Evolutionary conservation across 2,888 invertebrate species (phyloP), one percentile per base, ranked within the genome.

Genomic region (Sialis lutaria): DNA sequence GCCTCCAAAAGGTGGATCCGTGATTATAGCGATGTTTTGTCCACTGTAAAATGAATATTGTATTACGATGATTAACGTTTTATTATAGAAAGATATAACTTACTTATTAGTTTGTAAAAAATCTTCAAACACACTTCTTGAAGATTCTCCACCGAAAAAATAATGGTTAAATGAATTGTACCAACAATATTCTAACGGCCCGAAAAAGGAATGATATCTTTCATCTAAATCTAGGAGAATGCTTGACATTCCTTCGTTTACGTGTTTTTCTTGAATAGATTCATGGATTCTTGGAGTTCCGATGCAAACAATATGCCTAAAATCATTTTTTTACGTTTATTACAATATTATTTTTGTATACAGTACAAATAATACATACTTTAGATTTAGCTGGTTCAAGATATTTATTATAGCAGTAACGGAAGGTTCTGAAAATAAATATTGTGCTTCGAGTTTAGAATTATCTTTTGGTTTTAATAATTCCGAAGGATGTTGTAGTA

Each of bases 1-100:
- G 0, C 89, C 91, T 0, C 91, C 93, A 64, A 93, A 95, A 1
- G 93, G 93, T 33, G 93, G 93, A 64, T 93, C 93, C 52, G 82
- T 79, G 30, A 89, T 71, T 30, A 87, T 64, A 44, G 77, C 73
- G 1, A 78, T 58, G 13, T 69, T 63, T 51, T 69, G 64, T 2
- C 65, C 66, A 8, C 66, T 71, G 46, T 33, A 58, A 57, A 49
- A 47, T 51, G 40, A 40, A 10, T 30, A 50, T 2, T 31, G 45
- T 50, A 31, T 48, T 33, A 33, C 1, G 35, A 40, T 48, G 7
- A 33, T 47, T 10, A 10, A 30, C 34, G 22, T 32, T 22, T 44
- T 30, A 40, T 45, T 31, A 40, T n/a, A n/a, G n/a, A n/a, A n/a
- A n/a, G n/a, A n/a, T n/a, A 22, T 53, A 45, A 59, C 62, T 60